Evolutionary conservation across 2,797 vertebrate genomes (phyloP).

Genomic region (Acridotheres tristis): DNA sequence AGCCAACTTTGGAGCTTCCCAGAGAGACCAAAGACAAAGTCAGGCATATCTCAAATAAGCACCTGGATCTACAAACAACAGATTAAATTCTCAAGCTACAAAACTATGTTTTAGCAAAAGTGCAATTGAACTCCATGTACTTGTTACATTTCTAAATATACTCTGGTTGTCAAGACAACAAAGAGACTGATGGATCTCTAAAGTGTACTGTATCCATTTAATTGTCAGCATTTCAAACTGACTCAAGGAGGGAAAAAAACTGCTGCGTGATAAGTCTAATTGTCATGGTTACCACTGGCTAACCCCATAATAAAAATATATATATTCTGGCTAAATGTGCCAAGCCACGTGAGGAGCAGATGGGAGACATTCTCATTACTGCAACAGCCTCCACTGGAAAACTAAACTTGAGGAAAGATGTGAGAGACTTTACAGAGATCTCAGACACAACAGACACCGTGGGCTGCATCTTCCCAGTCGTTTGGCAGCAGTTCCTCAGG

Average conservation of each 20-base stretch:
- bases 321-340: conserved; percentile 39
- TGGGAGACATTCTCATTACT: conserved; percentile 68
- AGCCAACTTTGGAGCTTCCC: neutral
- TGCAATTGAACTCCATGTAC: conserved; percentile 84
- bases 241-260: conserved; percentile 76
- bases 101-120: conserved; percentile 82
- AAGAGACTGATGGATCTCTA: conserved; percentile 83
- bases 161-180: conserved; percentile 82
- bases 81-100: conserved; percentile 80
- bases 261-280: conserved; percentile 79
- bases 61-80: conserved; percentile 79
- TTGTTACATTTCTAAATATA: conserved; percentile 88
- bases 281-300: conserved; percentile 80
- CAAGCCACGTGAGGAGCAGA: conserved; percentile 57
- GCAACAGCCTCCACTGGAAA: conserved; percentile 61
- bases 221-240: conserved; percentile 84
- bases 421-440: conserved; percentile 60
- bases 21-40: neutral
- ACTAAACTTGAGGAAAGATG: conserved; percentile 55
- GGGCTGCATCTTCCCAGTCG: conserved; percentile 55
- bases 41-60: conserved; percentile 61
- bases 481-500: conserved; percentile 5
- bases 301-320: conserved; percentile 73
- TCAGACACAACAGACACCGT: conserved; percentile 66
- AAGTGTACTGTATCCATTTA: conserved; percentile 81